Evolutionary conservation across 2,113 vertebrate species (phyloP).

Genomic region (Prunella himalayana): DNA sequence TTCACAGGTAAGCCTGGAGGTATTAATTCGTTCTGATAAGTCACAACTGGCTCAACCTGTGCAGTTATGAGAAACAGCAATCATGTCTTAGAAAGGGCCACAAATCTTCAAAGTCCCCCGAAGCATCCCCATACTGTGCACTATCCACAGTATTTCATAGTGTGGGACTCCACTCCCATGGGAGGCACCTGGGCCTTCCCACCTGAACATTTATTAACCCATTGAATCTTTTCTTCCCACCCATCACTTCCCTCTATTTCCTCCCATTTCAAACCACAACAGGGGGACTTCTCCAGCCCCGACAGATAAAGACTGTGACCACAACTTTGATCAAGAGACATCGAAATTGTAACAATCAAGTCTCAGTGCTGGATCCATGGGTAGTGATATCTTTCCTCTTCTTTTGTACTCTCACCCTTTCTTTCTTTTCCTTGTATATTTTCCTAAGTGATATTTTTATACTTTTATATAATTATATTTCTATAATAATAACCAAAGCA

Average conservation of each 20-base stretch:
- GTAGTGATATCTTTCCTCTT: background rate
- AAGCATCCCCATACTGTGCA: background rate
- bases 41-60: background rate
- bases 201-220: background rate
- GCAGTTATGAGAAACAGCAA: background rate
- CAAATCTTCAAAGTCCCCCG: background rate
- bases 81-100: background rate
- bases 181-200: background rate
- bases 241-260: background rate
- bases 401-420: background rate
- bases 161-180: background rate
- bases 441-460: background rate
- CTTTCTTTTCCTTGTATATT: background rate
- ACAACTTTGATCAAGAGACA: background rate
- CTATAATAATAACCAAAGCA: background rate
- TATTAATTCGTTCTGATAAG: background rate
- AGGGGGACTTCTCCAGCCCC: fast-evolving
- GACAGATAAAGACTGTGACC: fast-evolving
- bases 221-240: background rate
- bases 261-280: background rate
- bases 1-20: background rate
- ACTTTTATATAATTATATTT: background rate
- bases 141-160: background rate
- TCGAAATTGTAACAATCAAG: background rate
- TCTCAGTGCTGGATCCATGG: fast-evolving